phyloP scores from a whole-genome alignment of 2,797 vertebrate species.

The Malacoraja senta region DNA sequence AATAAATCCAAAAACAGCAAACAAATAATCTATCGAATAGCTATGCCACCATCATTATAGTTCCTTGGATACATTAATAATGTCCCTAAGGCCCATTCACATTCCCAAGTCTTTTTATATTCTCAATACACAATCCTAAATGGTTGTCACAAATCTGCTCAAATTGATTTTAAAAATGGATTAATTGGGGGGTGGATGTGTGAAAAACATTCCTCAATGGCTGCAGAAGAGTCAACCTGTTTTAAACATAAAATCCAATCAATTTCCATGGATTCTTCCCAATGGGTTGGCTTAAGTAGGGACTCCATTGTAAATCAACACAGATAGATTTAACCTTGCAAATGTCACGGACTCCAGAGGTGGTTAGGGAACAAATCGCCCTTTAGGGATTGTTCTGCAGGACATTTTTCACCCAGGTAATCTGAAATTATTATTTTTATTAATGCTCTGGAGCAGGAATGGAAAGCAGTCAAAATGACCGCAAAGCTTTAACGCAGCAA shows the following conservation, averaged over 20 bases:
- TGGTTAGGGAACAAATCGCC: not conserved
- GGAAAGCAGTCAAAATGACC: too few species aligned
- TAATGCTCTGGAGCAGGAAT: not conserved
- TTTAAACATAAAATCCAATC: constrained; percentile 27
- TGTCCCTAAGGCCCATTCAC: not conserved
- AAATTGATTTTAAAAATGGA: constrained; percentile 27
- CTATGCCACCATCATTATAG: not conserved
- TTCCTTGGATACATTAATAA: not conserved
- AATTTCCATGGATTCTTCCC: constrained; percentile 19
- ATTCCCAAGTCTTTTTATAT: constrained; percentile 4
- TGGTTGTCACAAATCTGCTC: constrained; percentile 25
- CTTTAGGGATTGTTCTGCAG: too few species aligned
- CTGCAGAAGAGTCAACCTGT: not conserved
- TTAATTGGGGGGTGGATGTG: not conserved
- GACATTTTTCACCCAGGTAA: not conserved
- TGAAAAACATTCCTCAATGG: not conserved
- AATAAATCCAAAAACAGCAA: not conserved
- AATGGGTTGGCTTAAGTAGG: not conserved
- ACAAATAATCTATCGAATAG: not conserved
- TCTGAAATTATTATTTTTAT: not conserved
- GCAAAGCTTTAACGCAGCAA: too few species aligned
- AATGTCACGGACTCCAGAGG: not conserved
- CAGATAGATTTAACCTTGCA: not conserved
- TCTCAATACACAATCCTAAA: not conserved
- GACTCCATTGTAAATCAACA: not conserved